Base-by-base conservation (phyloP, 1,140 invertebrate genomes). In the Cydia strobilella region DNA sequence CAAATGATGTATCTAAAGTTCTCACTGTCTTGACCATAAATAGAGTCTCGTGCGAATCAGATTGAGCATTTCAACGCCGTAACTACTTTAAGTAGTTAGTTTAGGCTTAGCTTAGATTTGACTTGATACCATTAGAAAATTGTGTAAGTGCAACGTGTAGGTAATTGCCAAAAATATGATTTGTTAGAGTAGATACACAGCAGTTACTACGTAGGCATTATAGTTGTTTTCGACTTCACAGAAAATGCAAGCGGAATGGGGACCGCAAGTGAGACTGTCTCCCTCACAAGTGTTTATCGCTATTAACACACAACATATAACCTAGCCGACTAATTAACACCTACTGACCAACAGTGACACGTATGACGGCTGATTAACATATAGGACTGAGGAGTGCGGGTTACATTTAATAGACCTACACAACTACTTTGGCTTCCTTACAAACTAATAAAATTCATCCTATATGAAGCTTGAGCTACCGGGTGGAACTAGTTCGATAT, bases 241-340 rank as follows among this genome's bases (percentile, higher is more conserved):
- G 31, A 39, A 69, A 69, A 35, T 69, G 65, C 65, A 69, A 69
- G 31, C n/a, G 6, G 31, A 18, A 23, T 69, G 2, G 35, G 18
- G 35, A n/a, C 65, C 65, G 65, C 54, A 69, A 69, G 15, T n/a
- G 15, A 31, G 31, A 20, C 65, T 27, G n/a, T 27, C 31, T 35
- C 25, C 5, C 12, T n/a, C 27, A n/a, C 65, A 69, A 69, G 65
- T 69, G 65, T 42, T 69, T 69, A 69, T 69, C 15, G 31, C 31
- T 69, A 35, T 69, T 69, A 69, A 69, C 65, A 69, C 65, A 39
- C 12, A 39, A 35, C 31, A 10, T 66, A 69, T 69, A 69, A 69
- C 65, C 65, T 69, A 69, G 65, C 31, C 65, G 31, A 69, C 35
- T 20, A 69, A 69, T 69, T 69, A 69, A 18, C 65, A 69, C 31